A percentile compares a stretch with the other conserved stretches of the same genome.
Evolutionary conservation across 1,140 invertebrate genomes (phyloP).

Genomic region (Lepidurus arcticus): DNA sequence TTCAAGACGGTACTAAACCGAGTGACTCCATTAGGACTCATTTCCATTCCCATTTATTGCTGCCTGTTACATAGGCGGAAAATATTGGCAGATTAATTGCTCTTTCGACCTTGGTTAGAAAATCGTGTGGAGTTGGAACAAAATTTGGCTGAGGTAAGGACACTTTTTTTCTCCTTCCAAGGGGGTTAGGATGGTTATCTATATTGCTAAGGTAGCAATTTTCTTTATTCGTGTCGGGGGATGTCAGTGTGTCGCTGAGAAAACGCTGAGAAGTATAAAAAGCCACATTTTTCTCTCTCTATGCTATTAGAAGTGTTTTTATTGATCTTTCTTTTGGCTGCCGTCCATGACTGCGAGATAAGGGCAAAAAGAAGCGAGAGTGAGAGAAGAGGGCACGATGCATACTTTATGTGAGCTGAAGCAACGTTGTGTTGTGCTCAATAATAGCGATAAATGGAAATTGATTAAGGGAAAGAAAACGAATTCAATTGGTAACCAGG

Average conservation of each 20-base stretch:
- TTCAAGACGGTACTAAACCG: conserved; percentile 16
- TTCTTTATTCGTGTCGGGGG: not conserved
- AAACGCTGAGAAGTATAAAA: not conserved
- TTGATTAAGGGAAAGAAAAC: too few species aligned
- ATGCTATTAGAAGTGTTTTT: not conserved
- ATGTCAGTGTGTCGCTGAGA: not conserved
- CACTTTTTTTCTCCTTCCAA: not conserved
- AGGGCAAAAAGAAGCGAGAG: not conserved
- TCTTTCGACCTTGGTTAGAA: not conserved
- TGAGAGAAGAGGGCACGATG: not conserved
- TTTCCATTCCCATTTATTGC: not conserved
- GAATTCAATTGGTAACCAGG: too few species aligned
- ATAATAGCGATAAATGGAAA: too few species aligned
- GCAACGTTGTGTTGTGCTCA: not conserved
- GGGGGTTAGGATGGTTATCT: too few species aligned
- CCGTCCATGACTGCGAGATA: not conserved
- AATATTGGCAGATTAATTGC: not conserved
- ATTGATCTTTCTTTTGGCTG: conserved; percentile 14
- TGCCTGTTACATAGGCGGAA: not conserved
- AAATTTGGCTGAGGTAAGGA: not conserved
- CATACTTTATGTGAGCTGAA: not conserved
- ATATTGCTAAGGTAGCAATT: not conserved
- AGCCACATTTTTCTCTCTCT: not conserved
- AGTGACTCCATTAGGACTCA: not conserved
- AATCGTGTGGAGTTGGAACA: not conserved